Percentiles rank a stretch among this genome's conserved stretches.
phyloP scores from a whole-genome alignment of 2,113 vertebrate species.

The Corythornis cristatus region DNA sequence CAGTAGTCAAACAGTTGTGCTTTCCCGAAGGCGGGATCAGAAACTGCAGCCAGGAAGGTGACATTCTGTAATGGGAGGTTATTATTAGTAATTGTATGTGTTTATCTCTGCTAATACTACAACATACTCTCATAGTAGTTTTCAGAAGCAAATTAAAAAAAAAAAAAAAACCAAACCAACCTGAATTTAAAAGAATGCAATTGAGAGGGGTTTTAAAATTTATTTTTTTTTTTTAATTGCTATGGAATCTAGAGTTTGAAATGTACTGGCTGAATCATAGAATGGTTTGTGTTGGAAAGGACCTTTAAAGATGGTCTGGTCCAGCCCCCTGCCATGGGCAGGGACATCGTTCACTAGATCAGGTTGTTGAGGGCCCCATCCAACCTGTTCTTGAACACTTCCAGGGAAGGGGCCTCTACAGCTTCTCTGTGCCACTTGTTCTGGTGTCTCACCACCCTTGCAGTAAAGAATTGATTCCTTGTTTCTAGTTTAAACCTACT shows the following conservation, averaged over 20 bases:
- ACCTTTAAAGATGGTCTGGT: not conserved
- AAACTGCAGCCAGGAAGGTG: not conserved
- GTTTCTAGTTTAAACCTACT: not conserved
- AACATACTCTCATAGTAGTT: not conserved
- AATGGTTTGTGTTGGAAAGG: not conserved
- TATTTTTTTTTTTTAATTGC: not conserved
- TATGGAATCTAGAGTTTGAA: not conserved
- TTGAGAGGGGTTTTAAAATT: not conserved
- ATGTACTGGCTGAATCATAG: not conserved
- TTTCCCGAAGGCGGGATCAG: not conserved
- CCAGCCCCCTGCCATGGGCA: fast-evolving
- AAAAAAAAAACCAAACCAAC: no score
- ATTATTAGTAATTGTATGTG: not conserved
- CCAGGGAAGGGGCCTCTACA: not conserved
- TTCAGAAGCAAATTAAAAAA: not conserved
- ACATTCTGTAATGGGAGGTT: not conserved
- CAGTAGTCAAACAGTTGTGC: not conserved
- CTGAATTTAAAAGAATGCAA: not conserved
- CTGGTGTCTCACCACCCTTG: not conserved
- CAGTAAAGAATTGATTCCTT: not conserved
- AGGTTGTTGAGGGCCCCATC: not conserved
- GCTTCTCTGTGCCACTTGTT: not conserved
- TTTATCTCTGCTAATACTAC: not conserved
- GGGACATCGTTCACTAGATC: not conserved
- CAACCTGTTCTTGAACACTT: fast-evolving